Evolutionary conservation across 1,140 invertebrate species (phyloP).

Genomic region (Heliothis subflexa): DNA sequence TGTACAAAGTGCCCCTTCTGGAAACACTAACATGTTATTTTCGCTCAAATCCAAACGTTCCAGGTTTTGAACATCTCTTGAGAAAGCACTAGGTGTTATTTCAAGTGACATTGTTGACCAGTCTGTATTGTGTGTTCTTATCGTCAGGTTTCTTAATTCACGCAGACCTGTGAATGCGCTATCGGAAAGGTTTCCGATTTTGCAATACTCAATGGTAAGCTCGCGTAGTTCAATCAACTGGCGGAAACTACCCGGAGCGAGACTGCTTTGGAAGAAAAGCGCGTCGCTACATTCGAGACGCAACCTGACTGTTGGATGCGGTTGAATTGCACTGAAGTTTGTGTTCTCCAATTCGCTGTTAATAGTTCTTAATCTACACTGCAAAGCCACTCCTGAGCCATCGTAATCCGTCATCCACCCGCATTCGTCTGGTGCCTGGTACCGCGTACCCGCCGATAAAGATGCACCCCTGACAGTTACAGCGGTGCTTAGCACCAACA

Average conservation of each 20-base stretch:
- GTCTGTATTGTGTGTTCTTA: constrained; percentile 95
- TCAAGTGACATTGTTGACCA: constrained; percentile 95
- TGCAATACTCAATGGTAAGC: constrained; percentile 95
- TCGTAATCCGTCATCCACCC: constrained; percentile 90
- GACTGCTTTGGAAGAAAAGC: constrained; percentile 94
- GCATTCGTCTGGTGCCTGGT: constrained; percentile 95
- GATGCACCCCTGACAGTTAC: constrained; percentile 78
- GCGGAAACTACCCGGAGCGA: constrained; percentile 93
- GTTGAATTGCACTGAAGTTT: constrained; percentile 95
- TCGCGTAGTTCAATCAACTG: constrained; percentile 93
- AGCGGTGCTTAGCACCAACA: constrained; percentile 76
- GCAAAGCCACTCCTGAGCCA: constrained; percentile 90
- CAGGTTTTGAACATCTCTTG: constrained; percentile 90
- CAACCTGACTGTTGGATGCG: constrained; percentile 93
- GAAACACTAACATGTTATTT: constrained; percentile 95
- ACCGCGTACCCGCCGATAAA: constrained; percentile 85
- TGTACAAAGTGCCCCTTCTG: constrained; percentile 93
- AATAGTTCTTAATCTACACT: constrained; percentile 93
- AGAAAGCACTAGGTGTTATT: constrained; percentile 91
- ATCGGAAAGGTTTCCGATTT: constrained; percentile 94
- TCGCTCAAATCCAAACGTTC: constrained; percentile 94
- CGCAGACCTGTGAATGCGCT: constrained; percentile 93
- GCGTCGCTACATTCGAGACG: constrained; percentile 94
- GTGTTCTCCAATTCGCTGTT: constrained; percentile 96
- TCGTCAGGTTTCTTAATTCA: constrained; percentile 93